phyloP scores from a whole-genome alignment of 2,888 invertebrate species.

The Matsumyia berberina region DNA sequence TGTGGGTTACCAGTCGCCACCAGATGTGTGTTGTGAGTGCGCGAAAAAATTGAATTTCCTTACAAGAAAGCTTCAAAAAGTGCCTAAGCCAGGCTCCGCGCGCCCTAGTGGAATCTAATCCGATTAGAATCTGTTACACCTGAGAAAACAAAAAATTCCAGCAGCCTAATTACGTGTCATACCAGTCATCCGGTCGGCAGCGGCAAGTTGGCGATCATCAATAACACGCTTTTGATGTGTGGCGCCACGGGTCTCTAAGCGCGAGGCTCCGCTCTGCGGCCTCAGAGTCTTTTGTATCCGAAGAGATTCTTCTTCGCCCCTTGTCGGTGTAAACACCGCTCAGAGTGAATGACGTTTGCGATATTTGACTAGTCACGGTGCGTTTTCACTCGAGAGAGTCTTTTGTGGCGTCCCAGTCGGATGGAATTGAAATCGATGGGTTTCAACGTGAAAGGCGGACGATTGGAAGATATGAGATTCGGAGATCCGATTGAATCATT shows the following conservation, averaged over 20 bases:
- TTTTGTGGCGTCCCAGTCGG: constrained; percentile 46
- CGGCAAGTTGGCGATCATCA: constrained; percentile 65
- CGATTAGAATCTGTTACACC: constrained; percentile 75
- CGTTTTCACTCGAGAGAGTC: constrained; percentile 51
- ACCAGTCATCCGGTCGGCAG: constrained; percentile 64
- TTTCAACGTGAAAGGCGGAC: constrained; percentile 37
- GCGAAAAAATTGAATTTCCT: constrained; percentile 51
- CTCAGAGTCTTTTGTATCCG: constrained; percentile 48
- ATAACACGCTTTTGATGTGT: constrained; percentile 75
- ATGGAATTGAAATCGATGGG: constrained; percentile 61
- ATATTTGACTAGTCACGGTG: constrained; percentile 75
- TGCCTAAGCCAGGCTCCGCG: neutral
- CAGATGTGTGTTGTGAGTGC: neutral
- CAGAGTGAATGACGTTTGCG: constrained; percentile 72
- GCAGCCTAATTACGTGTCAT: constrained; percentile 76
- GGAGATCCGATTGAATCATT: constrained; percentile 69
- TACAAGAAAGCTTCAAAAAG: too few relatives aligned
- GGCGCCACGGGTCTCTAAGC: constrained; percentile 68
- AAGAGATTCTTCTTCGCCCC: neutral
- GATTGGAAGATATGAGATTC: constrained; percentile 66
- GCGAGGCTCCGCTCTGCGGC: constrained; percentile 17
- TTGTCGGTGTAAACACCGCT: constrained; percentile 10
- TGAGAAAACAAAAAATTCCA: constrained; percentile 76
- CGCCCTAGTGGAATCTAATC: too few relatives aligned
- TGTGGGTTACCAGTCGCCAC: constrained; percentile 12